Base-by-base conservation (phyloP, 2,113 vertebrate species). In the Pipa parva region DNA sequence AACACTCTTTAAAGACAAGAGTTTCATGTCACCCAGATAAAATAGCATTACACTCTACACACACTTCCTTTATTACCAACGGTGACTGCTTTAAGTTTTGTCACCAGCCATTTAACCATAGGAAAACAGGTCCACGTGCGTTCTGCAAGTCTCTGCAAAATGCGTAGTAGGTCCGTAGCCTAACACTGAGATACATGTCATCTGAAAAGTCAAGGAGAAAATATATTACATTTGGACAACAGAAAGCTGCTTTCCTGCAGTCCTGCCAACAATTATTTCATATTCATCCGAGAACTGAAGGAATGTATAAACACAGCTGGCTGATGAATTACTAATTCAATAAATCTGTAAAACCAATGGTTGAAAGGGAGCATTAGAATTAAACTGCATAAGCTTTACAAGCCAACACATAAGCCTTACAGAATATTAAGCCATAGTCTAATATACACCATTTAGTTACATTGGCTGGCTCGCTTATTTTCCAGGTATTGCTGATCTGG, bases 271-370 rank as follows among this genome's bases (percentile, higher is more conserved):
- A 76, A 59, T 72, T 76, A 71, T 76, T 84, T 74, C 60, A 72
- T 57, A 63, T 59, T 65, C 50, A 75, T 63, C 36, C 42, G 21
- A 70, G 59, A 49, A 79, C 63, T 39, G 65, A 77, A 82, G 75
- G 67, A 56, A 75, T 26, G 65, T 76, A 77, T 63, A 76, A 79
- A 81, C 46, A 75, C 15, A 75, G 54, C 52, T 64, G 59, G 50
- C 48, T 72, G 70, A 65, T 70, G 63, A 77, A 79, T 74, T 72
- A 84, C 71, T 84, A 76, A 82, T 81, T 58, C 72, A 74, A 70
- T 73, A 80, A 74, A 80, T 76, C 61, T 83, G 52, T 54, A 79
- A 80, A 84, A 75, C 49, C 63, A 29, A 28, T 29, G 72, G 21
- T 76, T 81, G 76, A 52, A 74, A 73, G 65, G 59, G 63, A 83